Evolutionary conservation across 2,797 vertebrate genomes (phyloP).

Genomic region (Micromesistius poutassou): DNA sequence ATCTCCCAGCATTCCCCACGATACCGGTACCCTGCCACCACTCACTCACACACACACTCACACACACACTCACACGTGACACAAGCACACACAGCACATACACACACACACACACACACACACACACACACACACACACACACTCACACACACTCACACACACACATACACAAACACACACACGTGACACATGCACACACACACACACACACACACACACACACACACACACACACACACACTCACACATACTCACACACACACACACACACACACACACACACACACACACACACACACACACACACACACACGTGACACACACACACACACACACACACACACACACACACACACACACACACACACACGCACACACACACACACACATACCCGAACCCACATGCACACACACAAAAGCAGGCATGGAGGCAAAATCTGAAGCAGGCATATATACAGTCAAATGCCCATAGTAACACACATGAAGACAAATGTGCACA

Average conservation of each 20-base stretch:
- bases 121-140: slow-evolving; percentile 26
- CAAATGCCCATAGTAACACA: slow-evolving; percentile 39
- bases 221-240: slow-evolving; percentile 32
- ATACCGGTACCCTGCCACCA: slow-evolving; percentile 71
- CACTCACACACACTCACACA: slow-evolving; percentile 26
- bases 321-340: slow-evolving; percentile 40
- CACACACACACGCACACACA: slow-evolving; percentile 21
- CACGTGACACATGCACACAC: slow-evolving; percentile 18
- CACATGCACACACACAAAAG: slow-evolving; percentile 22
- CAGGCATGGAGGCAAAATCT: slow-evolving; percentile 8
- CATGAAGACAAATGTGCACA: slow-evolving; percentile 62
- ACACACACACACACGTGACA: slow-evolving; percentile 34
- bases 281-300: slow-evolving; percentile 30
- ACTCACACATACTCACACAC: slow-evolving; percentile 24
- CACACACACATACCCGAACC: slow-evolving; percentile 31
- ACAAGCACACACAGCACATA: slow-evolving; percentile 29
- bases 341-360: slow-evolving; percentile 16
- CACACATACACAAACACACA: slow-evolving; percentile 36
- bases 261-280: slow-evolving; percentile 48
- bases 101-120: slow-evolving; percentile 24
- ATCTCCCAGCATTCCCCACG: slow-evolving; percentile 89
- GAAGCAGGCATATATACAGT: not conserved
- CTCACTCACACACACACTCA: slow-evolving; percentile 48
- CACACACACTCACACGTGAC: slow-evolving; percentile 25
- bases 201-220: slow-evolving; percentile 22